phyloP scores from a whole-genome alignment of 2,113 vertebrate genomes.

The Formicarius rufipectus region DNA sequence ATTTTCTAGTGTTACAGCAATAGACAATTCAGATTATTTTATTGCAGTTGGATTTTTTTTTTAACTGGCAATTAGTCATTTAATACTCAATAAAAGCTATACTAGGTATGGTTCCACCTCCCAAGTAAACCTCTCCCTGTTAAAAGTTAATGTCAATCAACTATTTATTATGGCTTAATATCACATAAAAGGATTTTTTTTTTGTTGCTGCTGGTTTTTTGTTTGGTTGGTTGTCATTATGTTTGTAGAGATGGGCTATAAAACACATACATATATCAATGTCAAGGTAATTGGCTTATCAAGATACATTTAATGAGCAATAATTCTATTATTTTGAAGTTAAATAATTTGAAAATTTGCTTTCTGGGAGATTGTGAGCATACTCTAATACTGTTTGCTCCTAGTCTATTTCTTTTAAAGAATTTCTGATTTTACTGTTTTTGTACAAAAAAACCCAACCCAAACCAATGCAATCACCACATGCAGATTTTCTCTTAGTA shows the following conservation, averaged over 20 bases:
- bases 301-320: not conserved
- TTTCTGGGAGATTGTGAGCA: not conserved
- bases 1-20: not conserved
- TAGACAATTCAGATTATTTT: not conserved
- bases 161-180: not conserved
- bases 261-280: not conserved
- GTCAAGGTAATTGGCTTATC: not conserved
- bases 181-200: not conserved
- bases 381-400: fast-evolving
- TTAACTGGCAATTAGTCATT: not conserved
- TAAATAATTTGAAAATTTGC: not conserved
- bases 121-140: not conserved
- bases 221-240: not conserved
- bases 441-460: not conserved
- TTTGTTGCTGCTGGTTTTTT: not conserved
- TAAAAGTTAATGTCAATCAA: not conserved
- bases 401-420: not conserved
- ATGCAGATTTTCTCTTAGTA: not conserved
- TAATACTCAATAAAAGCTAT: not conserved
- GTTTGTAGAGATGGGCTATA: not conserved
- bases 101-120: not conserved
- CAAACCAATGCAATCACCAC: not conserved
- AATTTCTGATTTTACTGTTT: not conserved
- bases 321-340: not conserved
- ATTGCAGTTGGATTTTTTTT: not conserved